Conservation (phyloP, 2,113 vertebrate genomes). For the Cottus gobio region DNA sequence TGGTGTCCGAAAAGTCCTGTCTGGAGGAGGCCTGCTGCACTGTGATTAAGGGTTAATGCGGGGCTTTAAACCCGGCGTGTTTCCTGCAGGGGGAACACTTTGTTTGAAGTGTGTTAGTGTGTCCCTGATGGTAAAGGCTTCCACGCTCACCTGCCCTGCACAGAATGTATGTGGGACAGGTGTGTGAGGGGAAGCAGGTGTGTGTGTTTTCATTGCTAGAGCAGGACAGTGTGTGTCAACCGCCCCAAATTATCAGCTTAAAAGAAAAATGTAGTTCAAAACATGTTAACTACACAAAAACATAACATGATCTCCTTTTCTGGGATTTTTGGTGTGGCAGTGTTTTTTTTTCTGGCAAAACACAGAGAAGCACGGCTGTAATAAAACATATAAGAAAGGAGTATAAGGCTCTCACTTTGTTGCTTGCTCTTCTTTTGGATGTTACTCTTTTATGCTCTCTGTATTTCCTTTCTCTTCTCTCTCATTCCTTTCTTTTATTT, state of each 20-base stretch:
- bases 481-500: not conserved
- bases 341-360: constrained; percentile 2
- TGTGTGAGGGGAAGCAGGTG: constrained; percentile 50
- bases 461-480: not conserved
- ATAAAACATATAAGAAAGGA: not conserved
- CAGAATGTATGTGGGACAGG: constrained; percentile 70
- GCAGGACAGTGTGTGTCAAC: constrained; percentile 13
- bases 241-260: not conserved
- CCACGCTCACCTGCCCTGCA: constrained; percentile 42
- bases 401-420: not conserved
- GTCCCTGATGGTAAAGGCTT: constrained; percentile 22
- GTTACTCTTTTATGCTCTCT: not conserved
- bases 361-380: not conserved
- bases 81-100: not conserved
- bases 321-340: not conserved
- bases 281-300: not conserved
- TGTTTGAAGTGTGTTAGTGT: constrained; percentile 49
- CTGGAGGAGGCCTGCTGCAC: not conserved
- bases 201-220: constrained; percentile 27
- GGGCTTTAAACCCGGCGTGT: constrained; percentile 20
- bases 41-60: constrained; percentile 4
- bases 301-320: not conserved
- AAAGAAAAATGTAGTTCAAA: constrained; percentile 11
- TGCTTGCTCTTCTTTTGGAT: not conserved
- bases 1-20: constrained; percentile 20